Evolutionary conservation across 2,113 vertebrate species (phyloP).

Genomic region (Ardeotis arabs): DNA sequence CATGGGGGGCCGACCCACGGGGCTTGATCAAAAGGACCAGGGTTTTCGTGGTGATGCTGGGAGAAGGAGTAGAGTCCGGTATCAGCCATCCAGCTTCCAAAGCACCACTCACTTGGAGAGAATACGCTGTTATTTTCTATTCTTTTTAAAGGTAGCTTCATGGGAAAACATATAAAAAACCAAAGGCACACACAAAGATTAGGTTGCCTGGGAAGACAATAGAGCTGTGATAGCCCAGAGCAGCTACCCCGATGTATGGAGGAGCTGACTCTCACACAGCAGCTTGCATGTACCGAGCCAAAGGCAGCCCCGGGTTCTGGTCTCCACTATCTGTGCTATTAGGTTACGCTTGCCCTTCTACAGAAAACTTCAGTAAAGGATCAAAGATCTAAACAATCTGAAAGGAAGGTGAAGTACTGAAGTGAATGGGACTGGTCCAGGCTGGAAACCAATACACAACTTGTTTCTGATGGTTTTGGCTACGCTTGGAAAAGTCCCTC

Average conservation of each 20-base stretch:
- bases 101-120: neutral
- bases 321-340: neutral
- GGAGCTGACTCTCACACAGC: neutral
- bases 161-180: neutral
- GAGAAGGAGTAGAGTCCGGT: neutral
- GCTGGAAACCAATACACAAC: neutral
- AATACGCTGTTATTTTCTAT: neutral
- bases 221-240: neutral
- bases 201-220: neutral
- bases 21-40: neutral
- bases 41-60: neutral
- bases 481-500: neutral
- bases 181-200: neutral
- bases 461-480: neutral
- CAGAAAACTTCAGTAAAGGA: neutral
- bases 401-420: neutral
- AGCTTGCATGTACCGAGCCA: neutral
- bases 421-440: neutral
- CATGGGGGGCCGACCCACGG: fast-evolving
- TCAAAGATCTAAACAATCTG: neutral
- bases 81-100: neutral
- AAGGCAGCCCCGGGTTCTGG: neutral
- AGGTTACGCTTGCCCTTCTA: neutral
- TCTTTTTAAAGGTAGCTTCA: neutral
- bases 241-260: no score